Percentiles rank a stretch among this genome's conserved stretches.
phyloP scores from a whole-genome alignment of 53 echinoderm and acorn worm species.

The Mesocentrotus franciscanus region DNA sequence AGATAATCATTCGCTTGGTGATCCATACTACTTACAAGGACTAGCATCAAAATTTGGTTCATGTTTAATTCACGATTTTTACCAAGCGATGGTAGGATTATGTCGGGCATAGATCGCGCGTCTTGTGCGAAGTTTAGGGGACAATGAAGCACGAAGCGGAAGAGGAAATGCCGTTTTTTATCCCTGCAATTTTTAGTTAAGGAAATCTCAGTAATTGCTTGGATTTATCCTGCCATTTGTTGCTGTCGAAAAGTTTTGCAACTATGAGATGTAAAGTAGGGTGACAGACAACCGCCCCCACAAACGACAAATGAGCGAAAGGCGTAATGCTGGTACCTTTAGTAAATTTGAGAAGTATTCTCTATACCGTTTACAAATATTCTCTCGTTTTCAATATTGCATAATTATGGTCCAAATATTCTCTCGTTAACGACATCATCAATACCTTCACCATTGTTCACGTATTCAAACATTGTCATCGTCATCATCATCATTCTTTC shows the following conservation, averaged over 20 bases:
- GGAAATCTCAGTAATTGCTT: slow-evolving; percentile 34
- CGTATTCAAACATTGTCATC: neutral
- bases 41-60: slow-evolving; percentile 29
- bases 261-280: neutral
- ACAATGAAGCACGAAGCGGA: neutral
- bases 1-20: slow-evolving; percentile 16
- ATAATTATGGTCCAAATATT: neutral
- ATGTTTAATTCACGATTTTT: slow-evolving; percentile 56
- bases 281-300: neutral
- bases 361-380: no score
- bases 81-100: neutral
- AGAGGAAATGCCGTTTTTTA: neutral
- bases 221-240: neutral
- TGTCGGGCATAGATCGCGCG: neutral
- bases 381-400: neutral
- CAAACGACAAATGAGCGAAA: no score
- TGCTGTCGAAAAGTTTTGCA: neutral
- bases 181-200: neutral
- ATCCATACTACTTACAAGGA: neutral
- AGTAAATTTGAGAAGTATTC: no score
- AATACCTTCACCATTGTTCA: neutral
- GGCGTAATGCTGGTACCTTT: no score
- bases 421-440: neutral
- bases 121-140: neutral
- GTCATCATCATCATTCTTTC: slow-evolving; percentile 41